A percentile compares a stretch with the other conserved stretches of the same genome.
Evolutionary conservation across 2,797 vertebrate genomes (phyloP).

Genomic region (Sebastes vulpes): DNA sequence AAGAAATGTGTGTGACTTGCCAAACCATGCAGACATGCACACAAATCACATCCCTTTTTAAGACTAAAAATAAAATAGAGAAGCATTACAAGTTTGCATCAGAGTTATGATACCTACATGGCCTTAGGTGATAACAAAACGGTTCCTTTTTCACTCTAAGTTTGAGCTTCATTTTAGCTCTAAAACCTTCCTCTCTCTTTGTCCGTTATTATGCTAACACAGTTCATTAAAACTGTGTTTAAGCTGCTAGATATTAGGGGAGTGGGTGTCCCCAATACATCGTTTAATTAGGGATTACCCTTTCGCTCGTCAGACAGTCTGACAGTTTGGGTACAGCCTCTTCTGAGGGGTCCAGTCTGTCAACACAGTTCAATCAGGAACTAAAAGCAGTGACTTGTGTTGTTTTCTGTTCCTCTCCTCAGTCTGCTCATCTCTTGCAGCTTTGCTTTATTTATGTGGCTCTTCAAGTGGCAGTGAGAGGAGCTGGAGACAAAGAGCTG

Average conservation of each 20-base stretch:
- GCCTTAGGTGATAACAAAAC: background rate
- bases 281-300: constrained; percentile 80
- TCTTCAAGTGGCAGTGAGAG: constrained; percentile 32
- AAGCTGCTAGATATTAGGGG: constrained; percentile 53
- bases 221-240: constrained; percentile 38
- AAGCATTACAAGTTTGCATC: constrained; percentile 9
- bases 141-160: constrained; percentile 16
- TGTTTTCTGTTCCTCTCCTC: constrained; percentile 14
- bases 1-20: background rate
- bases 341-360: constrained; percentile 48
- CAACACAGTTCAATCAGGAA: constrained; percentile 20
- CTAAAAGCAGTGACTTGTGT: constrained; percentile 1
- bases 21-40: background rate
- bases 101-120: background rate
- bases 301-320: constrained; percentile 68
- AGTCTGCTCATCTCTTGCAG: constrained; percentile 13
- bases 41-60: constrained; percentile 28
- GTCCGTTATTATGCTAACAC: constrained; percentile 27
- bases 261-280: constrained; percentile 66
- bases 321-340: constrained; percentile 79
- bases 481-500: constrained; percentile 64
- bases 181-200: constrained; percentile 22
- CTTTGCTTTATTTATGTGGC: constrained; percentile 52
- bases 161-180: constrained; percentile 12
- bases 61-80: background rate